Conservation (phyloP, 2,113 vertebrate genomes). For the Neopipo cinnamomea region DNA sequence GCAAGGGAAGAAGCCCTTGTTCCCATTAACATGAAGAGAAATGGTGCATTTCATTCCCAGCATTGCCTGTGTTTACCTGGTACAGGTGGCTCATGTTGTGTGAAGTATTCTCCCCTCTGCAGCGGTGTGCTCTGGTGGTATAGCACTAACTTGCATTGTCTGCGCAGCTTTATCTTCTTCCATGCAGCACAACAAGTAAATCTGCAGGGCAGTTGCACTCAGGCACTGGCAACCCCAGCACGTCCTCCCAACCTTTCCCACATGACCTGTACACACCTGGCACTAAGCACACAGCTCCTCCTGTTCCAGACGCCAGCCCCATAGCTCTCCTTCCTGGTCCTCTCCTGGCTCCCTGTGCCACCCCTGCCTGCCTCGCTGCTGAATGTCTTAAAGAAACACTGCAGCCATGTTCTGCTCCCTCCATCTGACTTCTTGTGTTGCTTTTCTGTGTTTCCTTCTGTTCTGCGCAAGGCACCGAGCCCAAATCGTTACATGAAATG, state of each 20-base stretch:
- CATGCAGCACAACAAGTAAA: fast-evolving
- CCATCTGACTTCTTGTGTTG: not conserved
- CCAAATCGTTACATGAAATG: not conserved
- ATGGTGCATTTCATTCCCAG: not conserved
- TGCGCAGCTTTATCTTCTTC: not conserved
- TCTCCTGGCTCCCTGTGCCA: not conserved
- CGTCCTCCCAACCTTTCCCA: not conserved
- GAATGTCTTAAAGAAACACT: not conserved
- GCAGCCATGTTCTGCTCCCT: not conserved
- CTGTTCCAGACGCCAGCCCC: fast-evolving
- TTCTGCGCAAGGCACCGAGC: not conserved
- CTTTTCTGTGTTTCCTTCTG: not conserved
- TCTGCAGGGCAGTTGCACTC: not conserved
- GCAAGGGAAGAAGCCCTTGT: not conserved
- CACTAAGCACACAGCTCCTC: not conserved
- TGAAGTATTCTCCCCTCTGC: fast-evolving
- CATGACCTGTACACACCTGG: not conserved
- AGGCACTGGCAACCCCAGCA: not conserved
- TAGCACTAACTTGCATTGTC: fast-evolving
- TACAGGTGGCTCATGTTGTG: not conserved
- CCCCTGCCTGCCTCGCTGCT: fast-evolving
- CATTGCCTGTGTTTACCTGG: fast-evolving
- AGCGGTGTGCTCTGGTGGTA: not conserved
- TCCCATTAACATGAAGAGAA: not conserved
- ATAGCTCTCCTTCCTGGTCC: not conserved